Evolutionary conservation across 2,888 invertebrate species (phyloP).

Genomic region (Sphecodes monilicornis): DNA sequence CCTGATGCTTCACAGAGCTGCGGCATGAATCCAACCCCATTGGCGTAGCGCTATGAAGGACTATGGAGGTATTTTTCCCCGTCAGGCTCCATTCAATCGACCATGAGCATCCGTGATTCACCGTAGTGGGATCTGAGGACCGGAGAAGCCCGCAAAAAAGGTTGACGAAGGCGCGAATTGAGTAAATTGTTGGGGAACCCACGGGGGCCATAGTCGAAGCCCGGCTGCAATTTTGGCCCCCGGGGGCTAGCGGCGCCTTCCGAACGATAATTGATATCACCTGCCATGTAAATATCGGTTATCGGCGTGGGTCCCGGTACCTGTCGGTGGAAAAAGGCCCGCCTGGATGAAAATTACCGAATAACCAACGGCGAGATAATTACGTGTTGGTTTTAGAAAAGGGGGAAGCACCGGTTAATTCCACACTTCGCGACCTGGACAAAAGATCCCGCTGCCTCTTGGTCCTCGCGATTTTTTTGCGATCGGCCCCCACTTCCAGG

Average conservation of each 20-base stretch:
- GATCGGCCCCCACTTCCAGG: neutral
- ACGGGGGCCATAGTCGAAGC: conserved; percentile 45
- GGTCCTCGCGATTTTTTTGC: conserved; percentile 18
- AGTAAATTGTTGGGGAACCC: conserved; percentile 74
- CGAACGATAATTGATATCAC: conserved; percentile 83
- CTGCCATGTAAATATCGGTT: conserved; percentile 83
- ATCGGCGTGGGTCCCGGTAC: conserved; percentile 63
- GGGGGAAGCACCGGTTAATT: conserved; percentile 80
- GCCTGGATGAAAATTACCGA: conserved; percentile 68
- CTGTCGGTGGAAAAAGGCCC: conserved; percentile 70
- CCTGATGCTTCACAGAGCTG: neutral
- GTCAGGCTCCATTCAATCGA: conserved; percentile 37
- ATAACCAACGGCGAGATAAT: conserved; percentile 83
- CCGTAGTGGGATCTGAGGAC: conserved; percentile 15
- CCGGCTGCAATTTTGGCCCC: conserved; percentile 70
- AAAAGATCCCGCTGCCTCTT: conserved; percentile 56
- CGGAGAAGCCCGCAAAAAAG: conserved; percentile 53
- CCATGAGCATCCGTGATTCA: conserved; percentile 36
- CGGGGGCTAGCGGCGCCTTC: conserved; percentile 72
- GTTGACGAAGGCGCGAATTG: conserved; percentile 73
- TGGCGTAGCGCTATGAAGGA: neutral
- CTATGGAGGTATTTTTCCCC: conserved; percentile 27
- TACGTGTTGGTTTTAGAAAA: conserved; percentile 85
- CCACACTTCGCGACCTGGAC: conserved; percentile 72
- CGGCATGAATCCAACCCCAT: neutral